Evolutionary conservation across 1,140 invertebrate species (phyloP).

Genomic region (Zelostemma sp.): DNA sequence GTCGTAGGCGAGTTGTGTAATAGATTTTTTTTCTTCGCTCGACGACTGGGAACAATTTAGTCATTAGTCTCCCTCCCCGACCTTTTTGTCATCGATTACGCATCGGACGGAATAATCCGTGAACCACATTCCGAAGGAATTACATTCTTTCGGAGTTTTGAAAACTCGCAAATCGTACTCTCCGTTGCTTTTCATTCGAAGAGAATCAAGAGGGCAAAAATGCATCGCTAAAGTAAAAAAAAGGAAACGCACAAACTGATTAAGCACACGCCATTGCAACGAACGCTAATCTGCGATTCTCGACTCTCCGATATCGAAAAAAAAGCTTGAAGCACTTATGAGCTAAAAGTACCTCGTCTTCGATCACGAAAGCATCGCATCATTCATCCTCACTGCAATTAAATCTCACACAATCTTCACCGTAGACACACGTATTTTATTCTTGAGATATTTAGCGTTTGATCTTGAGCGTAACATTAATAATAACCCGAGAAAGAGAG

Average conservation of each 20-base stretch:
- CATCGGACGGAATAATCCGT: no score
- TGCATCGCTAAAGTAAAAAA: no score
- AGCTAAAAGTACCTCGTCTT: not conserved
- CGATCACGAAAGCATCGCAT: constrained; percentile 3
- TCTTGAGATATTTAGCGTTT: constrained; percentile 33
- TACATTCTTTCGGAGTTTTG: no score
- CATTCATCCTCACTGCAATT: constrained; percentile 17
- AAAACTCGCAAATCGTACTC: no score
- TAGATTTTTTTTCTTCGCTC: not conserved
- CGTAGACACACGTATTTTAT: constrained; percentile 32
- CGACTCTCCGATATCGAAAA: not conserved
- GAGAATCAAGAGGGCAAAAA: no score
- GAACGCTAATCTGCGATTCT: no score
- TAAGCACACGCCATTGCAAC: no score
- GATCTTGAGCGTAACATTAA: constrained; percentile 33
- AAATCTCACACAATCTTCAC: constrained; percentile 24
- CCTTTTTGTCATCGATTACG: not conserved
- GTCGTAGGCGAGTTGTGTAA: not conserved
- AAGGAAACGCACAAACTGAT: no score
- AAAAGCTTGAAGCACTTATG: not conserved
- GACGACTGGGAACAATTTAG: not conserved
- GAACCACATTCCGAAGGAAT: no score
- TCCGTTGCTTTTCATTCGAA: no score
- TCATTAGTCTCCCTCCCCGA: not conserved
- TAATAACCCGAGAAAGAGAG: constrained; percentile 33